Base-by-base conservation (phyloP, 2,797 vertebrate genomes). In the Pitangus sulphuratus region DNA sequence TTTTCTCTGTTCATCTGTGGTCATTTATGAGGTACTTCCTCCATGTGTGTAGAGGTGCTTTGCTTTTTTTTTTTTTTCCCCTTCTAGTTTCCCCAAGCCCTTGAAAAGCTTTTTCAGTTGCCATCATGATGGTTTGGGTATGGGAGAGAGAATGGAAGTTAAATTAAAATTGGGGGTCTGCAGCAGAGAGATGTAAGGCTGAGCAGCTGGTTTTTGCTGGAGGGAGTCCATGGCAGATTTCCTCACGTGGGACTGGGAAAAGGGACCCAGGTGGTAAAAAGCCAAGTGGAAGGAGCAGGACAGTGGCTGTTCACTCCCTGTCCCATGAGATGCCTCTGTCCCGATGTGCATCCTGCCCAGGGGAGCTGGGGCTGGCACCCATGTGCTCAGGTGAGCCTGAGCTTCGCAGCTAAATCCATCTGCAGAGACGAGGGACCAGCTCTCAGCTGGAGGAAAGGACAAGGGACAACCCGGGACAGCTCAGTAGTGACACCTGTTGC, bases 241-340 rank as follows among this genome's bases (percentile, higher is more conserved):
- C 44, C 42, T 22, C 15, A 0, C 0, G 0, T 12, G 53, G 30
- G 12, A 30, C 40, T 11, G 16, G 5, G 42, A 22, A 12, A 19
- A 69, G 21, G 6, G 44, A 51, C 45, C 24, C 24, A 4, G 15
- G 5, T 5, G 62, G 47, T 42, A 11, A 21, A 11, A 6, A 61
- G 60, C 15, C 6, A 75, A 25, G 25, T 2, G 45, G 11, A 16
- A 10, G 7, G 12, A 35, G 56, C 17, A 8, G 62, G 72, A 51
- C 4, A 0, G 2, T 16, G 8, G 33, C 48, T 14, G 22, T 28
- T 24, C 33, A 20, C 54, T 53, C n/a, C 26, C n/a, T 70, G 56
- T 47, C 42, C 6, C 0, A 0, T 31, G 62, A 20, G 14, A 0
- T 18, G 50, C 45, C 33, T 54, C 25, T 33, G 35, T 8, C 10